Evolutionary conservation across 2,888 invertebrate species (phyloP).

Genomic region (Volucella zonaria): DNA sequence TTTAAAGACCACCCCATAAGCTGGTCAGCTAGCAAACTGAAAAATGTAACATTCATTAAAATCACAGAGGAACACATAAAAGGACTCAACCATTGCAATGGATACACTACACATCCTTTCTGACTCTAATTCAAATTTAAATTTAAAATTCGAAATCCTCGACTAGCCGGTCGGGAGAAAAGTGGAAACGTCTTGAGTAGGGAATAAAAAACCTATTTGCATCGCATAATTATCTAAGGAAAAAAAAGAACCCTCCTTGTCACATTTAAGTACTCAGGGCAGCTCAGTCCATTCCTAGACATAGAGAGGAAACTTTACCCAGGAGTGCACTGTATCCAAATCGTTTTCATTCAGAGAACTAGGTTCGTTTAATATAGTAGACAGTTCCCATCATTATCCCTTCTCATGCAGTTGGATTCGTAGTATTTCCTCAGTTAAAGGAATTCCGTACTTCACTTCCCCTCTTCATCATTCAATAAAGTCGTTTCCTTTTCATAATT

Average conservation of each 20-base stretch:
- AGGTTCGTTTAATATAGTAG: neutral
- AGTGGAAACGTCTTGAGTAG: constrained; percentile 27
- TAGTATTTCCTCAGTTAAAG: neutral
- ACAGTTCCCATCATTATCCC: constrained; percentile 63
- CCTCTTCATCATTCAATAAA: constrained; percentile 21
- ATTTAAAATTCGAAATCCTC: constrained; percentile 44
- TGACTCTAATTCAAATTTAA: constrained; percentile 30
- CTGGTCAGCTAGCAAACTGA: constrained; percentile 28
- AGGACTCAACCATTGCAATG: constrained; percentile 22
- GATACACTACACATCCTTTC: neutral
- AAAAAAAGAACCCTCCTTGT: constrained; percentile 32
- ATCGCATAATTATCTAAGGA: constrained; percentile 40
- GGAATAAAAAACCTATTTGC: constrained; percentile 25
- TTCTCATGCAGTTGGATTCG: constrained; percentile 31
- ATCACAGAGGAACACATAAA: constrained; percentile 46
- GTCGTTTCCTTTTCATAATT: constrained; percentile 71
- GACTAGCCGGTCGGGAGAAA: constrained; percentile 33
- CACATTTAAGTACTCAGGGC: neutral
- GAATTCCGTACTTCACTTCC: constrained; percentile 28
- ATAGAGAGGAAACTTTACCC: too few relatives aligned
- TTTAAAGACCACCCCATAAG: constrained; percentile 38
- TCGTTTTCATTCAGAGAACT: constrained; percentile 47
- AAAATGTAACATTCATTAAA: constrained; percentile 51
- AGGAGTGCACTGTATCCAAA: constrained; percentile 15
- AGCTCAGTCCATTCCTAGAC: neutral